phyloP scores from a whole-genome alignment of 2,797 vertebrate genomes.

The Hydrolagus colliei region DNA sequence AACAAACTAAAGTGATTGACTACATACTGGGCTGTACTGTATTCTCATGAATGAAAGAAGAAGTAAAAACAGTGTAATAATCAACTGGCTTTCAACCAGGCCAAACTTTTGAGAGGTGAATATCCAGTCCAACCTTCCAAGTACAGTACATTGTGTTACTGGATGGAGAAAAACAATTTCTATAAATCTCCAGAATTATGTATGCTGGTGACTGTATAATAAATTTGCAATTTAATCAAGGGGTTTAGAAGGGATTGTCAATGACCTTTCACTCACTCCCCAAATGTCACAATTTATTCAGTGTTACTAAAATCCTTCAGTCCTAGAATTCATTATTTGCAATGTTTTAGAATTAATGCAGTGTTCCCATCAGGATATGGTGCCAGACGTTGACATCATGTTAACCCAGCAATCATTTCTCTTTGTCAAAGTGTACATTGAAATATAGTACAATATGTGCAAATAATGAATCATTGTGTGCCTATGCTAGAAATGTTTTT shows the following conservation, averaged over 20 bases:
- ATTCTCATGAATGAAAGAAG: neutral
- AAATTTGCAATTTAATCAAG: neutral
- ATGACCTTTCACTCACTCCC: neutral
- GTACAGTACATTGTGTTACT: neutral
- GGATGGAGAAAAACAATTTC: neutral
- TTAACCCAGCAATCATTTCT: neutral
- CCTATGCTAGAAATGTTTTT: neutral
- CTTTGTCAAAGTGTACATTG: neutral
- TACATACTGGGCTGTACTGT: neutral
- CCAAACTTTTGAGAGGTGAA: neutral
- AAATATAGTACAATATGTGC: neutral
- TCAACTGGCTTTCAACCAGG: neutral
- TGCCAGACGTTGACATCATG: neutral
- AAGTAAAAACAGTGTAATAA: neutral
- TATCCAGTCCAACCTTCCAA: neutral
- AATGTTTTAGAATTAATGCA: neutral
- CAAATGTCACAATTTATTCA: neutral
- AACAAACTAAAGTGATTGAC: neutral
- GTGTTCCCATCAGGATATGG: neutral
- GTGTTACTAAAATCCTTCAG: neutral
- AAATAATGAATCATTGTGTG: neutral
- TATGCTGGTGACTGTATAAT: neutral
- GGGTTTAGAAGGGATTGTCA: neutral
- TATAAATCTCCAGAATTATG: neutral
- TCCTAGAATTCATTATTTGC: neutral